Base-by-base conservation (phyloP, 2,888 invertebrate genomes). In the Altica lythri region DNA sequence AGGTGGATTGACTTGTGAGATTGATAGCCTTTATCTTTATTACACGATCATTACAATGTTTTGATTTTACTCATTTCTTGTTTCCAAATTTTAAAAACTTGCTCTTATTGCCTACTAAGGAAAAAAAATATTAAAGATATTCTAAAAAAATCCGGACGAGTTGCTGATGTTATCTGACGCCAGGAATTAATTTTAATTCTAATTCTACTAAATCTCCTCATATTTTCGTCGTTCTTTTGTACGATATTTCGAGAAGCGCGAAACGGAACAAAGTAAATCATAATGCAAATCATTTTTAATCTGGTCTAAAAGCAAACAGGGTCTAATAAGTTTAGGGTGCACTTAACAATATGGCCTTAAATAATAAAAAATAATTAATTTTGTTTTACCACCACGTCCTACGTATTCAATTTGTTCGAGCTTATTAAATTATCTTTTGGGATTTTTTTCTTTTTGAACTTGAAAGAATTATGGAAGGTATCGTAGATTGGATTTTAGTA, bases 241-340 rank as follows among this genome's bases (percentile, higher is more conserved):
- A 62, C 63, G 58, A 32, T 66, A 67, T 66, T 59, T 55, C 53
- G 60, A 50, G 61, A 60, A 57, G 64, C 60, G 60, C 53, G 57
- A 60, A 58, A 60, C 60, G 60, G 59, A 54, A 62, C 60, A 63
- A 62, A 63, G 67, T 64, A 65, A 68, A 70, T 68, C 65, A 64
- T 68, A 68, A 70, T 69, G 69, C 69, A 70, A 70, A 70, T 70
- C 66, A 66, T 68, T 69, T 69, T 70, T 70, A 70, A 70, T 70
- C 70, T 68, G 63, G 65, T 64, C 63, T 64, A 64, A 68, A 70
- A 68, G 69, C 69, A 68, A 70, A 70, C 68, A 67, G 59, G 60
- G 54, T 60, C 65, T 69, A 68, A 69, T 69, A 68, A 67, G 62
- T 59, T 57, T 61, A 55, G 61, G 64, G 63, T 46, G 59, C 59